Evolutionary conservation across 1,140 invertebrate genomes (phyloP), one percentile per base, ranked within the genome.

Genomic region (Lerema accius): DNA sequence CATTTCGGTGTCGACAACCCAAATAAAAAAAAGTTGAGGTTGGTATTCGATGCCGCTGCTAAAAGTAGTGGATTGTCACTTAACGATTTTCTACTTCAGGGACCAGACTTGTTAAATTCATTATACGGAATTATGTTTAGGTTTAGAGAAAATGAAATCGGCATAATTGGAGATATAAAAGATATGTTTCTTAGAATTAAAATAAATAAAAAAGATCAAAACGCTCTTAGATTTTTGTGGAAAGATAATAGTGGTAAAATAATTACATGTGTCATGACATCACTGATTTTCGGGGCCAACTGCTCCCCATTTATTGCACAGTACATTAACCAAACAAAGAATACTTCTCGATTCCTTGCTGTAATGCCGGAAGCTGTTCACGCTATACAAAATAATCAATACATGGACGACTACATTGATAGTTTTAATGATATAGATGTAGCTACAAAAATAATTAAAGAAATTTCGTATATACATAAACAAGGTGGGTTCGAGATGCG

Each of bases 281-380:
- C 55, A 0, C 10, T 67, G n/a, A 70, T 66, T 10, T 70, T 70
- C 15, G 63, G 64, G 4, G 64, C 68, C 0, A 61, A 61, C 6
- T 66, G 55, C 10, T 46, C 61, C 1, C 68, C 68, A 0, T 71
- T 67, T 53, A 26, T 71, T 0, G 64, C 64, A 7, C 61, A 71
- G n/a, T 64, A 48, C 14, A 49, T 71, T 4, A 67, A 59, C n/a
- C n/a, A 45, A 67, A 67, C 23, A 65, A 65, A 45, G n/a, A 71
- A 71, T 14, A 62, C 65, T 1, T n/a, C 11, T 11, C 7, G 17
- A 46, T 23, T 46, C n/a, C 17, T 4, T 0, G 10, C 7, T 4
- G 10, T 5, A 0, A n/a, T 23, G 16, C 43, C 43, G 3, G 16
- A n/a, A 11, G 43, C 43, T 1, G 43, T 13, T 9, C 11, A 26